These are phyloP conservation scores for Ancistrus triradiatus DNA, from an alignment of 2,113 vertebrate genomes.

Conservation along the genomic window DNA sequence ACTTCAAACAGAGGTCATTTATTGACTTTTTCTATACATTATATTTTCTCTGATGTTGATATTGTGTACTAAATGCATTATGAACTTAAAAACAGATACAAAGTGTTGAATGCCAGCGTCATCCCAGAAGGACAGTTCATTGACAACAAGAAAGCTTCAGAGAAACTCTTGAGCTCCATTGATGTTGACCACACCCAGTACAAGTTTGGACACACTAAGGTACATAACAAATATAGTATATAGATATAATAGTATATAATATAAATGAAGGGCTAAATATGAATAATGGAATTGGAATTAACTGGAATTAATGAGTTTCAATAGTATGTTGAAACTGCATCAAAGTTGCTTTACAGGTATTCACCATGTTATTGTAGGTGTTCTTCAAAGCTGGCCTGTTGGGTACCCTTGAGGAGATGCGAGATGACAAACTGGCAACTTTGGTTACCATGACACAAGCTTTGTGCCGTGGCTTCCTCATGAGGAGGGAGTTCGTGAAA, in stretches of 20 bases:
- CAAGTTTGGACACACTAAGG: conserved; percentile 28
- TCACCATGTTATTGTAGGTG: conserved; percentile 68
- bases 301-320: no score
- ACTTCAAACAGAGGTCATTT: conserved; percentile 81
- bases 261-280: no score
- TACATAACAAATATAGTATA: not conserved
- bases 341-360: no score
- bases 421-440: conserved; percentile 83
- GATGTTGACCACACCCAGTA: conserved; percentile 22
- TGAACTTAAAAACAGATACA: conserved; percentile 5
- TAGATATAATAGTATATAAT: not conserved
- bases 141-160: conserved; percentile 24
- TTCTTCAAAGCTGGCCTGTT: conserved; percentile 94
- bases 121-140: conserved; percentile 30
- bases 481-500: conserved; percentile 63
- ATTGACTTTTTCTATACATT: no score
- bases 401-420: conserved; percentile 88
- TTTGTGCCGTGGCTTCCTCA: conserved; percentile 59
- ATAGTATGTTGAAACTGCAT: no score
- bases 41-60: no score
- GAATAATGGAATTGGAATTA: no score
- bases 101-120: conserved; percentile 16
- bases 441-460: conserved; percentile 69
- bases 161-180: conserved; percentile 21
- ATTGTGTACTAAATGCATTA: no score